Evolutionary conservation across 1,140 invertebrate genomes (phyloP), one percentile per base, ranked within the genome.

Genomic region (Aphelenchoides fujianensis): DNA sequence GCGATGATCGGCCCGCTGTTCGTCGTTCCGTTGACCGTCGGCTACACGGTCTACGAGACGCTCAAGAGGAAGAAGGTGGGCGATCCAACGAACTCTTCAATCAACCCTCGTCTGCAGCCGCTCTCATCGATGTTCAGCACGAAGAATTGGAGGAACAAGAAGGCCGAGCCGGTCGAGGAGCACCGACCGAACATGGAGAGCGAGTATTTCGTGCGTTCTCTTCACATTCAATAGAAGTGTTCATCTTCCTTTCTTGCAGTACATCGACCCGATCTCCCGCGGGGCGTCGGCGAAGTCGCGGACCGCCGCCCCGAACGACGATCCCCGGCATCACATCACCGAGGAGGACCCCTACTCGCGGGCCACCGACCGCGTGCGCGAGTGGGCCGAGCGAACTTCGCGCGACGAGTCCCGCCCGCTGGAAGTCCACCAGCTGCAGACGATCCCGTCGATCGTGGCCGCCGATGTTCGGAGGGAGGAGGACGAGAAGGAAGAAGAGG

Each of bases 1-100:
- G 66, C 73, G 12, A 82, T 82, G 80, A 74, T 81, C 19, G 80
- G 80, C 2, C 78, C 77, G 12, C 61, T 80, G 19, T 59, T 81
- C 27, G 68, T 81, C 57, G 72, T 82, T 2, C 80, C 77, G 12
- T 54, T 72, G 27, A 77, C 69, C 28, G 32, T 66, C 3, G 12
- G 36, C 3, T 67, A 77, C 27, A 76, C 75, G 2, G 35, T 77
- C 5, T 77, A 74, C 36, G 70, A 73, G 23, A 34, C 32, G 5
- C 41, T 48, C 23, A 41, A 66, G n/a, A 41, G 27, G 0, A 36
- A 55, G 36, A 74, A 73, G 30, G 70, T 77, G 34, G 32, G 19
- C 5, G 2, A 54, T 70, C 23, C 1, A 34, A 7, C 5, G 5
- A 27, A 59, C 16, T 34, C n/a, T n/a, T n/a, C n/a, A n/a, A n/a